Percentiles rank a stretch among this genome's conserved stretches.
These are phyloP conservation scores for Drosophila gunungcola DNA, from an alignment of 1,140 invertebrate species.

Conservation along the genomic window DNA sequence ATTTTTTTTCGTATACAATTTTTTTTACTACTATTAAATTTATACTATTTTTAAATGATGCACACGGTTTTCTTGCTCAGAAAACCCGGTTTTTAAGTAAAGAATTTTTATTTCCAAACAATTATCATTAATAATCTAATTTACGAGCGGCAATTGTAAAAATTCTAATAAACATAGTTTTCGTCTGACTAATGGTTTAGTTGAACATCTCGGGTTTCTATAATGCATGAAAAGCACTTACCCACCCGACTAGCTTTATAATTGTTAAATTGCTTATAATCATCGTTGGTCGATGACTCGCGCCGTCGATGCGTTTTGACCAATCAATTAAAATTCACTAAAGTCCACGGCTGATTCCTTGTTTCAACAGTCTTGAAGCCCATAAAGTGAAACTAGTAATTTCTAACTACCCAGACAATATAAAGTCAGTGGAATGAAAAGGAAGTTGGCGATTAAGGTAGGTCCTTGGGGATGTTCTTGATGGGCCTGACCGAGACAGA, in stretches of 20 bases:
- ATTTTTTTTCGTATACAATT: no score
- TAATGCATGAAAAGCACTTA: conserved; percentile 76
- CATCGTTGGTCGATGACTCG: conserved; percentile 1
- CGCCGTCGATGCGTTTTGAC: background rate
- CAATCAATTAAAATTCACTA: conserved; percentile 34
- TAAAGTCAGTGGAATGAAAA: conserved; percentile 7
- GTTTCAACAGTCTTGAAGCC: conserved; percentile 17
- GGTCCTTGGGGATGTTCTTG: conserved; percentile 29
- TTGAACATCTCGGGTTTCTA: background rate
- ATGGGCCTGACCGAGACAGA: conserved; percentile 14
- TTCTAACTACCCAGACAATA: conserved; percentile 46
- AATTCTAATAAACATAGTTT: background rate
- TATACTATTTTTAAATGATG: no score
- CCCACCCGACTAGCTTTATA: background rate
- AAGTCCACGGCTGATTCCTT: conserved; percentile 17
- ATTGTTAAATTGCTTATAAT: conserved; percentile 20
- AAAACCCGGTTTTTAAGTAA: no score
- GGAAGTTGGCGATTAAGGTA: conserved; percentile 8
- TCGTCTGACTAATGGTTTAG: background rate
- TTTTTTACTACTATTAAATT: no score
- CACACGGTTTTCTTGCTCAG: no score
- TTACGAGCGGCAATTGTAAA: background rate
- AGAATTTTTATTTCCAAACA: no score
- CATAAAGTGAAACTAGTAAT: conserved; percentile 25
- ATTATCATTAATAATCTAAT: no score